phyloP scores from a whole-genome alignment of 64 coral and sea anemone species.

The Actinia equina region DNA sequence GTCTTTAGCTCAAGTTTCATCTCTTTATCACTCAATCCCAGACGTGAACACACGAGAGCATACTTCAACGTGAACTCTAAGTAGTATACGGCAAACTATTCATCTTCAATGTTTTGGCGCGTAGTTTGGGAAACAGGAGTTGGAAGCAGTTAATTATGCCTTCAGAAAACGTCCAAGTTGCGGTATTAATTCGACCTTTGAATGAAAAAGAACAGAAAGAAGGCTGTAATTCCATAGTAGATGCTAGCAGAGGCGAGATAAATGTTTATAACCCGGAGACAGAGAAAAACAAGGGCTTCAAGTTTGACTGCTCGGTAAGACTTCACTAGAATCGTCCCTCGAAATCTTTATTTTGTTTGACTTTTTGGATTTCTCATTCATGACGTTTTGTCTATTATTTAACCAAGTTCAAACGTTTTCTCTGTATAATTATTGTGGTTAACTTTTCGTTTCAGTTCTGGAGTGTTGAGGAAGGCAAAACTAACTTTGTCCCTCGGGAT shows the following conservation, averaged over 20 bases:
- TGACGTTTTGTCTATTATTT: neutral
- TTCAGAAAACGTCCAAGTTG: slow-evolving; percentile 39
- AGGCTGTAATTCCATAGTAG: slow-evolving; percentile 25
- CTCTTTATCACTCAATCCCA: neutral
- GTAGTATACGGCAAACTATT: neutral
- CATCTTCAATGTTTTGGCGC: slow-evolving; percentile 52
- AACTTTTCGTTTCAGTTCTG: neutral
- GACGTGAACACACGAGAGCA: neutral
- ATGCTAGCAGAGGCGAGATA: slow-evolving; percentile 29
- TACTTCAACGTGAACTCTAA: neutral
- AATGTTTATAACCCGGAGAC: slow-evolving; percentile 41
- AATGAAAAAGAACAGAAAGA: slow-evolving; percentile 40
- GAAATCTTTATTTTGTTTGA: neutral
- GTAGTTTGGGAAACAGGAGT: slow-evolving; percentile 34
- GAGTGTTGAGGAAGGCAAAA: neutral
- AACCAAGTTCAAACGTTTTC: neutral
- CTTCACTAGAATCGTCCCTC: neutral
- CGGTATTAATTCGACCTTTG: slow-evolving; percentile 28
- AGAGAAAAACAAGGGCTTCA: slow-evolving; percentile 37
- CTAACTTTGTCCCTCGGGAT: neutral
- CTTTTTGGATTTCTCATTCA: neutral
- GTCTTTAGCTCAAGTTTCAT: slow-evolving; percentile 6
- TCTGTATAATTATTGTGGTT: neutral
- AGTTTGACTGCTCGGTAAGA: slow-evolving; percentile 51
- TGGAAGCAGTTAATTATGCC: slow-evolving; percentile 21